Percentiles rank a stretch among this genome's conserved stretches.
These are phyloP conservation scores for Lithobates pipiens DNA, from an alignment of 2,797 vertebrate genomes.

Conservation along the genomic window DNA sequence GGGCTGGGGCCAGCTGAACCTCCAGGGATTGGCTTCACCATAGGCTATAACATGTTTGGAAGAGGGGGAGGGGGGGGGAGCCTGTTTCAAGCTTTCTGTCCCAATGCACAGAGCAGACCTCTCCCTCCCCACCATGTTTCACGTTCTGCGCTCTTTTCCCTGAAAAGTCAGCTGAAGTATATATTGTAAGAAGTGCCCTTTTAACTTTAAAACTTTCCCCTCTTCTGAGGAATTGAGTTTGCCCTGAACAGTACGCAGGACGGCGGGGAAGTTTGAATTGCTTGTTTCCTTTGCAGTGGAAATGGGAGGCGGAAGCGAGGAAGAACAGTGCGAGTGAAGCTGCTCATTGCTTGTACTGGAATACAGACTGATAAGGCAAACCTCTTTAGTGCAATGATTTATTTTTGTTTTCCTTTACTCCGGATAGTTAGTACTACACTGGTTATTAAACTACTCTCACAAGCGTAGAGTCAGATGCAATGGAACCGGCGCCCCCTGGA, in stretches of 20 bases:
- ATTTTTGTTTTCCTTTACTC: constrained; percentile 44
- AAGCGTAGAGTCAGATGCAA: constrained; percentile 67
- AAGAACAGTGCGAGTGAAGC: constrained; percentile 64
- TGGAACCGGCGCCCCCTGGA: background rate
- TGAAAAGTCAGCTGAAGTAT: constrained; percentile 62
- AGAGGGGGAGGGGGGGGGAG: background rate
- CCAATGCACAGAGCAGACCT: constrained; percentile 13
- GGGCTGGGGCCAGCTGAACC: constrained; percentile 90
- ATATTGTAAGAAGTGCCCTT: constrained; percentile 71
- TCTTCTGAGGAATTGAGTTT: background rate
- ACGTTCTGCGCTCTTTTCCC: constrained; percentile 55
- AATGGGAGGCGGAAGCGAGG: background rate
- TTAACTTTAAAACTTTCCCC: constrained; percentile 5
- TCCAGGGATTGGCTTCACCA: background rate
- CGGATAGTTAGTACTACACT: constrained; percentile 76
- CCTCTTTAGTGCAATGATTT: constrained; percentile 72
- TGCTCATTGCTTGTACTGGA: constrained; percentile 69
- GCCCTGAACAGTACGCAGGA: constrained; percentile 3
- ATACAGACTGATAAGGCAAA: constrained; percentile 66
- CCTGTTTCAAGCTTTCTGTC: constrained; percentile 1
- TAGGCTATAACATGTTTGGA: background rate
- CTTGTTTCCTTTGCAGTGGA: constrained; percentile 22
- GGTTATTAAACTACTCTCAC: constrained; percentile 68
- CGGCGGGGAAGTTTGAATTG: background rate
- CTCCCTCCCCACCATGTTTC: background rate